phyloP scores from a whole-genome alignment of 2,888 invertebrate species.

The Trimorus sp. region DNA sequence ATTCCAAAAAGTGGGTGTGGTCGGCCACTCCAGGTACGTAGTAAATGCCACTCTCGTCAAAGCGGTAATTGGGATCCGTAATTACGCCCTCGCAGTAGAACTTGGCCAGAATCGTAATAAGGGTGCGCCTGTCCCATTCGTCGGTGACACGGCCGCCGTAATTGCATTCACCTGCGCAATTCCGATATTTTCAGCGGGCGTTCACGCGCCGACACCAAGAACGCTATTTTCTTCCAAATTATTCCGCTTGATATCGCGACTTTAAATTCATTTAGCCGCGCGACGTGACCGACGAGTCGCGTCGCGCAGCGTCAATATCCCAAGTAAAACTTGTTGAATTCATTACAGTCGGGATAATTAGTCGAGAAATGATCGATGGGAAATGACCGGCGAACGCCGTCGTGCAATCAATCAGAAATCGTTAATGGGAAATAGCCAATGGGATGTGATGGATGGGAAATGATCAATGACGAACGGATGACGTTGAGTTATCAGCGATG shows the following conservation, averaged over 20 bases:
- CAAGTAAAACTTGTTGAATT: too few relatives aligned
- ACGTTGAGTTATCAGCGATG: too few relatives aligned
- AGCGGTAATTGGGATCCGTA: constrained; percentile 80
- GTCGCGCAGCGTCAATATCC: too few relatives aligned
- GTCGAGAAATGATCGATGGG: too few relatives aligned
- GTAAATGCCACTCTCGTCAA: constrained; percentile 84
- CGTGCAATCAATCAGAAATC: too few relatives aligned
- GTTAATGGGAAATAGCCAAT: too few relatives aligned
- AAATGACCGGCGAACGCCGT: too few relatives aligned
- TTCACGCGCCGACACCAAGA: constrained; percentile 20
- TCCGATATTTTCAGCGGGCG: constrained; percentile 43
- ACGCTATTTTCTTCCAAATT: constrained; percentile 36
- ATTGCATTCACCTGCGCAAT: constrained; percentile 91
- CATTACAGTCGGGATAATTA: too few relatives aligned
- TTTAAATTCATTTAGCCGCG: constrained; percentile 16
- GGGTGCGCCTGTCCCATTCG: constrained; percentile 96
- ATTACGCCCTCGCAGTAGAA: constrained; percentile 90
- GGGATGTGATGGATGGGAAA: too few relatives aligned
- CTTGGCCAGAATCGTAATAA: constrained; percentile 90
- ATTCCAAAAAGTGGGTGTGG: constrained; percentile 87
- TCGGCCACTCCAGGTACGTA: constrained; percentile 88
- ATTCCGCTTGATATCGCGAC: constrained; percentile 20
- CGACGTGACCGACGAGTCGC: neutral
- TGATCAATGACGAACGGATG: too few relatives aligned
- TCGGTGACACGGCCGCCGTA: constrained; percentile 98